Base-by-base conservation (phyloP, 1,140 invertebrate species). In the Zaprionus lachaisei region DNA sequence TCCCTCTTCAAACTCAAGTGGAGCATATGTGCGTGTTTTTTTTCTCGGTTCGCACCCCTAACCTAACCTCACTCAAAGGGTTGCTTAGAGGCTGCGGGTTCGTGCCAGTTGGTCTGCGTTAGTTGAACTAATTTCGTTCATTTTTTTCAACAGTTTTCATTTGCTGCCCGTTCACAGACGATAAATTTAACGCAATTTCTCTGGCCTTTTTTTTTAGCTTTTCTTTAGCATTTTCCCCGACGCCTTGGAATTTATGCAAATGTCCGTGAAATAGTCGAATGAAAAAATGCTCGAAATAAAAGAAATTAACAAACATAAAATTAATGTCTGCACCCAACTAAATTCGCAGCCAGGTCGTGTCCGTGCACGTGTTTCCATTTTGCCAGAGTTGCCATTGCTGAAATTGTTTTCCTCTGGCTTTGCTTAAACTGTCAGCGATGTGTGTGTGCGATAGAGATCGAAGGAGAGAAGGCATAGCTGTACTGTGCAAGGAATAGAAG, bases 221-320 rank as follows among this genome's bases (percentile, higher is more conserved):
- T 54, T 54, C 9, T 15, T 57, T 4, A n/a, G 14, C 20, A 28
- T 47, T 83, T 83, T 77, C 68, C 73, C 28, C 24, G 67, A 89
- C 85, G 81, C 81, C 81, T 72, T 79, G 84, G 85, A 89, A 89
- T 89, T 90, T 84, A 89, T 89, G 85, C 85, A 90, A 89, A 89
- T 89, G 85, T 37, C 79, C 85, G 80, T 89, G 85, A 89, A 89
- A 89, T 81, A 81, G 85, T 84, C 72, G 38, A 64, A 69, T 64
- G 22, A 66, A 87, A 86, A 81, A 87, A 72, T 57, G 79, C 44
- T 66, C 9, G 54, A 80, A 89, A 85, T 90, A 89, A 85, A 89
- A 90, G 86, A 89, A 89, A 89, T 89, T 89, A 89, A 89, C 85
- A 89, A 89, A 90, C 85, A 89, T 89, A 89, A 89, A 89, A 89